phyloP scores from a whole-genome alignment of 2,797 vertebrate species.

The Rhabdophis nuchalis region DNA sequence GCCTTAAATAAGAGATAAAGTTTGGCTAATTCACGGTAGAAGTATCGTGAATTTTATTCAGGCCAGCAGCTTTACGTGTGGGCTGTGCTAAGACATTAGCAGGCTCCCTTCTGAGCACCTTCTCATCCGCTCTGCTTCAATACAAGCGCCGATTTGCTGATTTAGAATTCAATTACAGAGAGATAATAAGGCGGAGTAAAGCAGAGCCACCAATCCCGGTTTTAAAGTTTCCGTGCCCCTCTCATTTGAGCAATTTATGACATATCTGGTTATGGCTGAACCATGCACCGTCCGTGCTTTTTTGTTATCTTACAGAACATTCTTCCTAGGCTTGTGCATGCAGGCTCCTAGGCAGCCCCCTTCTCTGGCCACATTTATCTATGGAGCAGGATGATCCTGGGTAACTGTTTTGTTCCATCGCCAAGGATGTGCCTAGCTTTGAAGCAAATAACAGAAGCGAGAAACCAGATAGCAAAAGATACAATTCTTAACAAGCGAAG shows the following conservation, averaged over 20 bases:
- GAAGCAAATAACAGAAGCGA: too few relatives aligned
- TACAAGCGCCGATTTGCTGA: background rate
- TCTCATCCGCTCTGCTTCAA: background rate
- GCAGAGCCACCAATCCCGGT: background rate
- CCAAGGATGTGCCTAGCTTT: too few relatives aligned
- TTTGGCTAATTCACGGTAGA: conserved; percentile 68
- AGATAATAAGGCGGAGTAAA: background rate
- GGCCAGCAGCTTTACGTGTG: conserved; percentile 45
- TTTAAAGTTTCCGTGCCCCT: background rate
- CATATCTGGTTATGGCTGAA: background rate
- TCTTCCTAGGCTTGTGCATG: too few relatives aligned
- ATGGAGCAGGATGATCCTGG: too few relatives aligned
- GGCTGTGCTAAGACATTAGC: conserved; percentile 63
- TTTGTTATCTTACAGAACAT: too few relatives aligned
- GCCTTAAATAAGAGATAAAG: conserved; percentile 37
- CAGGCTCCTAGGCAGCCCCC: too few relatives aligned
- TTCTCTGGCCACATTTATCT: too few relatives aligned
- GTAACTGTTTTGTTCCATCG: too few relatives aligned
- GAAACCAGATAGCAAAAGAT: too few relatives aligned
- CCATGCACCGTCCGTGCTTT: too few relatives aligned
- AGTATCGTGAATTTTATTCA: conserved; percentile 65
- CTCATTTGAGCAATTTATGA: background rate
- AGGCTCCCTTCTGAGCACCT: conserved; percentile 20
- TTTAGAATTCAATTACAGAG: background rate
- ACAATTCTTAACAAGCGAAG: too few relatives aligned